Percentiles rank a stretch among this genome's conserved stretches.
phyloP scores from a whole-genome alignment of 2,888 invertebrate species.

The Latrodectus elegans region DNA sequence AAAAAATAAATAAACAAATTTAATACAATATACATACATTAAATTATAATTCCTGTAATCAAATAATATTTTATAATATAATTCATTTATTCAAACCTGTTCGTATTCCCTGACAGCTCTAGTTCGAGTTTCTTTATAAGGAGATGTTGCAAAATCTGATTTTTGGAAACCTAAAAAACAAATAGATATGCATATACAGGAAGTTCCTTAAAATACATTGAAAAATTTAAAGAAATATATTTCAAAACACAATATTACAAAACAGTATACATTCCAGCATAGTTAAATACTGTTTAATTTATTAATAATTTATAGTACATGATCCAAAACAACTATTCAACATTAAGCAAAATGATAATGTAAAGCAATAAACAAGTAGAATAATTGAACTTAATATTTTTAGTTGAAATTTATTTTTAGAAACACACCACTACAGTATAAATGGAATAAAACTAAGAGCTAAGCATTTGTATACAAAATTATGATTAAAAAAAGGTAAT shows the following conservation, averaged over 20 bases:
- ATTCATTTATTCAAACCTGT: conserved; percentile 33
- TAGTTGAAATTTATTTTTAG: no score
- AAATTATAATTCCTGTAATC: neutral
- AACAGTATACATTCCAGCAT: no score
- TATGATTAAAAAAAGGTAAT: neutral
- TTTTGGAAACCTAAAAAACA: conserved; percentile 23
- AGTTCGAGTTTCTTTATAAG: conserved; percentile 43
- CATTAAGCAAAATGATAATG: no score
- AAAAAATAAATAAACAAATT: neutral
- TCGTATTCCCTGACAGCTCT: conserved; percentile 65
- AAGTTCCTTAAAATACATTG: no score
- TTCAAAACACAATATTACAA: no score
- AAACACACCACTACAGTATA: neutral
- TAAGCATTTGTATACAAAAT: neutral
- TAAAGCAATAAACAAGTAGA: no score
- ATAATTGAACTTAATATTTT: no score
- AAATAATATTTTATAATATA: neutral
- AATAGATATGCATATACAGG: neutral
- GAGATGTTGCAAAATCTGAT: conserved; percentile 27
- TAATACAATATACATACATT: neutral
- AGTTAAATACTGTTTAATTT: no score
- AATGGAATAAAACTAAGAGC: neutral
- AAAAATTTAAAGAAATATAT: no score
- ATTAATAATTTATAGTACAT: no score
- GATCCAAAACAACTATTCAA: no score